phyloP scores from a whole-genome alignment of 2,113 vertebrate genomes.

The Rutilus rutilus region DNA sequence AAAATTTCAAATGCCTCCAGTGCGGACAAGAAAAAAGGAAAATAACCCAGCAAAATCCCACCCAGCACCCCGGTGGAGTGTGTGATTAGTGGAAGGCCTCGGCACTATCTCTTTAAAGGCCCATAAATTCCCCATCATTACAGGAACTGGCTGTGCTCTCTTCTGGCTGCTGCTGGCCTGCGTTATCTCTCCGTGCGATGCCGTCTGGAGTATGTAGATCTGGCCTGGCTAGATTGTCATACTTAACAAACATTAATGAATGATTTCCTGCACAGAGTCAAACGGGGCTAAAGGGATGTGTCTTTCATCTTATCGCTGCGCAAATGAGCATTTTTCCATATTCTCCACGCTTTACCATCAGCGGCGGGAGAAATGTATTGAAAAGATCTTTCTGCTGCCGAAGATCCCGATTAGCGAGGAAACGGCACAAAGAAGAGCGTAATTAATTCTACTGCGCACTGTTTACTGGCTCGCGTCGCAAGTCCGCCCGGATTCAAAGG shows the following conservation, averaged over 20 bases:
- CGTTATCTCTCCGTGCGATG: conserved; percentile 77
- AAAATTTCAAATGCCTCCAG: conserved; percentile 55
- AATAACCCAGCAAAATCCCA: conserved; percentile 45
- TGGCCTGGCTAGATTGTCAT: conserved; percentile 83
- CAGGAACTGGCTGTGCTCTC: conserved; percentile 78
- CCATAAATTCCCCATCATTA: conserved; percentile 83
- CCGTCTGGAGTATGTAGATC: conserved; percentile 81
- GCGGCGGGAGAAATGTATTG: conserved; percentile 58
- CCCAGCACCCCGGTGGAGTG: conserved; percentile 72
- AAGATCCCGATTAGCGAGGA: conserved; percentile 70
- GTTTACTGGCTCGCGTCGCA: conserved; percentile 60
- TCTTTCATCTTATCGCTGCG: conserved; percentile 81
- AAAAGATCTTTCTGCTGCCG: conserved; percentile 66
- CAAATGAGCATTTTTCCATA: conserved; percentile 83
- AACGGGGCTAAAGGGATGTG: conserved; percentile 83
- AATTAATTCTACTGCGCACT: conserved; percentile 73
- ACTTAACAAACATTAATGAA: conserved; percentile 86
- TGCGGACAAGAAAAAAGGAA: conserved; percentile 3
- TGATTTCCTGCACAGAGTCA: conserved; percentile 83
- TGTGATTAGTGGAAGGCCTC: conserved; percentile 75
- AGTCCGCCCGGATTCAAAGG: conserved; percentile 63
- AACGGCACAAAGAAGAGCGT: conserved; percentile 67
- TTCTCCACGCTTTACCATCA: conserved; percentile 59
- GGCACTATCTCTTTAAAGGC: conserved; percentile 80
- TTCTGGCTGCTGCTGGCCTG: conserved; percentile 74